A percentile compares a stretch with the other conserved stretches of the same genome.
phyloP scores from a whole-genome alignment of 2,797 vertebrate species.

The Peromyscus aztecus region DNA sequence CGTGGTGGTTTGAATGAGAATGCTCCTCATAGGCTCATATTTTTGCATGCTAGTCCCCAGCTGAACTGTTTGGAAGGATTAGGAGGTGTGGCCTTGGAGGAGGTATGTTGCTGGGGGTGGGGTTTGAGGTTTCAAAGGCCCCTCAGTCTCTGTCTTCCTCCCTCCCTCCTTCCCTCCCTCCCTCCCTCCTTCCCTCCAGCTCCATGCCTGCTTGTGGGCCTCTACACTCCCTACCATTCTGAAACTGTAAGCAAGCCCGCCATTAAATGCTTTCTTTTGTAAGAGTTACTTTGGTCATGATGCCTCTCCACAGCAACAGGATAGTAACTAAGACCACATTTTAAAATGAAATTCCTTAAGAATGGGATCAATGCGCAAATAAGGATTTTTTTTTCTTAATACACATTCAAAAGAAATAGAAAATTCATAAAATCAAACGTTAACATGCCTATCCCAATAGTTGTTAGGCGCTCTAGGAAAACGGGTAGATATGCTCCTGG shows the following conservation, averaged over 20 bases:
- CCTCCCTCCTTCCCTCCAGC: fast-evolving
- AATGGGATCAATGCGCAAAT: background rate
- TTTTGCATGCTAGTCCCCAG: too few relatives aligned
- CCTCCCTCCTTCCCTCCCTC: fast-evolving
- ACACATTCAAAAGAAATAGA: background rate
- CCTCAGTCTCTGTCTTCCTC: background rate
- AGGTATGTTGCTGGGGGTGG: background rate
- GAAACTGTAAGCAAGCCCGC: background rate
- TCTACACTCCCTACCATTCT: background rate
- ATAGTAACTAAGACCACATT: background rate
- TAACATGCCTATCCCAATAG: background rate
- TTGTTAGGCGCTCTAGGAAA: background rate
- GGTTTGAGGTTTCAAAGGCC: background rate
- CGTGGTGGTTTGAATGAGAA: background rate
- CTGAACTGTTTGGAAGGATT: background rate
- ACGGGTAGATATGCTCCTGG: background rate
- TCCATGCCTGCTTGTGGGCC: background rate
- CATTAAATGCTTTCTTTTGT: background rate
- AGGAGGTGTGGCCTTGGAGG: background rate
- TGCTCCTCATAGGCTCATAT: background rate
- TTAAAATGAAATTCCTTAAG: background rate
- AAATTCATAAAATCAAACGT: background rate
- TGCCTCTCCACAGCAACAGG: background rate
- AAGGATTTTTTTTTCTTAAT: background rate
- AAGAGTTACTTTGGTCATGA: background rate